A percentile compares a stretch with the other conserved stretches of the same genome.
Evolutionary conservation across 2,888 invertebrate species (phyloP).

Genomic region (Nudaria mundana): DNA sequence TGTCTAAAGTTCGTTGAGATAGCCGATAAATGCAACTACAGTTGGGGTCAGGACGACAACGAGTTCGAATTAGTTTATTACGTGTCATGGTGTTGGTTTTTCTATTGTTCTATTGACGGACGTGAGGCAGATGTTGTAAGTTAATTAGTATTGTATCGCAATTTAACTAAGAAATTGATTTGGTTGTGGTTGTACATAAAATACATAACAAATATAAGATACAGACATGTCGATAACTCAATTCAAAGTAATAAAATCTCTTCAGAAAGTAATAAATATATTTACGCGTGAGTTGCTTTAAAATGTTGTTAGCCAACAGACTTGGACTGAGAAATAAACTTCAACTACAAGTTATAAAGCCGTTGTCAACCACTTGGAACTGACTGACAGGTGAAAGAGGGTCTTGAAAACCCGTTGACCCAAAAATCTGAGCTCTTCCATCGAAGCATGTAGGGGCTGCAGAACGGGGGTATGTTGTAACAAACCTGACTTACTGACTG

Average conservation of each 20-base stretch:
- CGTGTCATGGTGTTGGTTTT: slow-evolving; percentile 33
- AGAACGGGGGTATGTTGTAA: slow-evolving; percentile 1
- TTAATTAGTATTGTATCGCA: slow-evolving; percentile 21
- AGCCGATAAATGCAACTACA: slow-evolving; percentile 24
- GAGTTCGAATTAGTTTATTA: slow-evolving; percentile 29
- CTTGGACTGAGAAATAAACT: background rate
- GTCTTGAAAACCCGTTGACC: background rate
- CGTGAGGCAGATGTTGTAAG: slow-evolving; percentile 14
- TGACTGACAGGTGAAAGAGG: slow-evolving; percentile 2
- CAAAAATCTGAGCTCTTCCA: background rate
- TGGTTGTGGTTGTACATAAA: no score
- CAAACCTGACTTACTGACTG: background rate
- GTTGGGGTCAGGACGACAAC: slow-evolving; percentile 23
- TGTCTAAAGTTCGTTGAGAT: slow-evolving; percentile 37
- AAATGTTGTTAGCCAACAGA: no score
- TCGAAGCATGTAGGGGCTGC: background rate
- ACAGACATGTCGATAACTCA: background rate
- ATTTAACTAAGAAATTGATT: slow-evolving; percentile 16
- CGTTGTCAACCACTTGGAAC: background rate
- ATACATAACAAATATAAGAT: no score
- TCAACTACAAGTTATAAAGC: background rate
- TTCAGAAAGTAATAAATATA: no score
- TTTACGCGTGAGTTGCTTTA: no score
- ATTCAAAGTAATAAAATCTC: no score
- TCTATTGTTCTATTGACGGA: slow-evolving; percentile 30